A percentile compares a stretch with the other conserved stretches of the same genome.
Evolutionary conservation across 2,113 vertebrate genomes (phyloP).

Genomic region (Clarias magur): DNA sequence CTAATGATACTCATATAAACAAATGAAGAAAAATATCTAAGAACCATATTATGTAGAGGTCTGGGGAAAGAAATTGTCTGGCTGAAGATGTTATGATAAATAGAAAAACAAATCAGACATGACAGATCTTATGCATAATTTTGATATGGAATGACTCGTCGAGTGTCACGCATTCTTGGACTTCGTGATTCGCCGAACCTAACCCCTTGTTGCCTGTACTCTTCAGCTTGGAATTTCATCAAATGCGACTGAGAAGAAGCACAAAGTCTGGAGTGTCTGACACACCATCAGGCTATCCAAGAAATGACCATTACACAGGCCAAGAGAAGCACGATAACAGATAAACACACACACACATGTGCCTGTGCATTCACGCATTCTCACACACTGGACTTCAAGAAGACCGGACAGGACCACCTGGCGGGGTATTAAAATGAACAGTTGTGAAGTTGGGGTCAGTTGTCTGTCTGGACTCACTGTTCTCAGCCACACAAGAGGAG

Average conservation of each 20-base stretch:
- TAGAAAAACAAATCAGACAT: neutral
- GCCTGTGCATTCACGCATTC: neutral
- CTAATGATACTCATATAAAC: neutral
- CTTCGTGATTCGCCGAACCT: neutral
- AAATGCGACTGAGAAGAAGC: slow-evolving; percentile 20
- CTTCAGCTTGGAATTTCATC: neutral
- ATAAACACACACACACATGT: slow-evolving; percentile 24
- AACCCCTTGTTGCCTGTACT: neutral
- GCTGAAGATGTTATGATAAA: neutral
- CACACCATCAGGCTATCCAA: slow-evolving; percentile 40
- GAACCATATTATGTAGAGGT: neutral
- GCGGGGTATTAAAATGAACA: slow-evolving; percentile 24
- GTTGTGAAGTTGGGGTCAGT: neutral
- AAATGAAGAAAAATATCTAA: neutral
- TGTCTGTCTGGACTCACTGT: neutral
- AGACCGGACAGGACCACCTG: slow-evolving; percentile 21
- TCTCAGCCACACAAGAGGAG: neutral
- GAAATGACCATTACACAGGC: neutral
- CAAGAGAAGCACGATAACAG: slow-evolving; percentile 21
- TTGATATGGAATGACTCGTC: neutral
- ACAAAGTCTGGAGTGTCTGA: slow-evolving; percentile 42
- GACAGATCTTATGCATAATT: slow-evolving; percentile 5
- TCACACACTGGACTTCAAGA: neutral
- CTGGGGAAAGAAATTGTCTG: neutral
- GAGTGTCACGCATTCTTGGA: neutral